phyloP scores from a whole-genome alignment of 2,888 invertebrate genomes.

The Gibbula magus region DNA sequence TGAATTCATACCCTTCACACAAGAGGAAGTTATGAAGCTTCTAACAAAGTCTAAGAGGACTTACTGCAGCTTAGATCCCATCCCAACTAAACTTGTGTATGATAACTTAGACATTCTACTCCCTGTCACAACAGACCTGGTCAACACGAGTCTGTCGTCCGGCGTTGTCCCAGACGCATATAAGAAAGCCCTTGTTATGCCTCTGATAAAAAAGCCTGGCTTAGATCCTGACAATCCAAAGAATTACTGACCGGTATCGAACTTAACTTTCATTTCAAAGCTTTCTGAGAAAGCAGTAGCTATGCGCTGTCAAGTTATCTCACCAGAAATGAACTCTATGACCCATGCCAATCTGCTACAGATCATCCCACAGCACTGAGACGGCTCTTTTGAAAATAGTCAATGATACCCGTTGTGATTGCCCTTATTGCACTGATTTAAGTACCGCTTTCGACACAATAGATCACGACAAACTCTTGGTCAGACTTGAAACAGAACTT shows the following conservation, averaged over 20 bases:
- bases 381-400: slow-evolving; percentile 3
- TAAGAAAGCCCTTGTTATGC: background rate
- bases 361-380: background rate
- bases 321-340: background rate
- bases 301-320: background rate
- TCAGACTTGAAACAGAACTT: no score
- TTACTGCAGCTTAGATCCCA: background rate
- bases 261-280: slow-evolving; percentile 4
- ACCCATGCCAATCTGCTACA: background rate
- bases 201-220: background rate
- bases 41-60: background rate
- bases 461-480: no score
- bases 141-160: background rate
- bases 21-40: background rate
- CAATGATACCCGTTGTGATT: no score
- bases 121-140: background rate
- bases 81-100: background rate
- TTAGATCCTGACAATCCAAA: background rate
- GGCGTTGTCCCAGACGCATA: background rate
- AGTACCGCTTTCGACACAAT: no score
- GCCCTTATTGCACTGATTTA: no score
- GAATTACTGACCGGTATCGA: slow-evolving; percentile 20
- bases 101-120: background rate
- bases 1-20: background rate
- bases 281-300: background rate